A percentile compares a stretch with the other conserved stretches of the same genome.
phyloP scores from a whole-genome alignment of 2,888 invertebrate species.

The Ichneumoninae sp. region DNA sequence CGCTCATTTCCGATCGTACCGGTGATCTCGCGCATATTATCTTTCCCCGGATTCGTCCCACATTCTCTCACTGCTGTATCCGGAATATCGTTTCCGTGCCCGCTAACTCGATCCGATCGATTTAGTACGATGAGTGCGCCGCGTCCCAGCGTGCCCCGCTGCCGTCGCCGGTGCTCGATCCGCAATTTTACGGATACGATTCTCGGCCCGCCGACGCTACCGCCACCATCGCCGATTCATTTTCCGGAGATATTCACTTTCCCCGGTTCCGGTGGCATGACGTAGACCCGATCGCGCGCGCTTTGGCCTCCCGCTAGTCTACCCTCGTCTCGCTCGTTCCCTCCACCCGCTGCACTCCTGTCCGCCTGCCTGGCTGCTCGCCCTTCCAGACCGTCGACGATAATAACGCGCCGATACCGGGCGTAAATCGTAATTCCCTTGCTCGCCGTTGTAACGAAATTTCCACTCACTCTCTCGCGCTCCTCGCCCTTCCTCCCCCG shows the following conservation, averaged over 20 bases:
- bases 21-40: constrained; percentile 48
- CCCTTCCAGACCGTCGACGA: constrained; percentile 56
- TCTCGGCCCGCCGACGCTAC: constrained; percentile 40
- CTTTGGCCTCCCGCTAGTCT: constrained; percentile 3
- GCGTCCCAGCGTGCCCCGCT: constrained; percentile 7
- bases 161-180: constrained; percentile 49
- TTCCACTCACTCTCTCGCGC: constrained; percentile 19
- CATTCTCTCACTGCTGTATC: constrained; percentile 57
- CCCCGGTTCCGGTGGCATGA: constrained; percentile 62
- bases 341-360: constrained; percentile 3
- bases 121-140: constrained; percentile 64
- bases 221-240: constrained; percentile 67
- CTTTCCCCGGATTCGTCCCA: constrained; percentile 19
- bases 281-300: constrained; percentile 35
- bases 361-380: constrained; percentile 50
- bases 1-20: constrained; percentile 36
- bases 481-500: constrained; percentile 3
- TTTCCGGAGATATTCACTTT: constrained; percentile 73
- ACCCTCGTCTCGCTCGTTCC: constrained; percentile 39
- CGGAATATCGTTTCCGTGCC: constrained; percentile 66
- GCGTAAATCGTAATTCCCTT: constrained; percentile 67
- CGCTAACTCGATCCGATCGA: constrained; percentile 69
- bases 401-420: constrained; percentile 67
- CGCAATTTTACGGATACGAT: constrained; percentile 68
- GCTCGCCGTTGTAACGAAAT: constrained; percentile 63